Conservation (phyloP, 2,797 vertebrate genomes). For the Centroberyx gerrardi region DNA sequence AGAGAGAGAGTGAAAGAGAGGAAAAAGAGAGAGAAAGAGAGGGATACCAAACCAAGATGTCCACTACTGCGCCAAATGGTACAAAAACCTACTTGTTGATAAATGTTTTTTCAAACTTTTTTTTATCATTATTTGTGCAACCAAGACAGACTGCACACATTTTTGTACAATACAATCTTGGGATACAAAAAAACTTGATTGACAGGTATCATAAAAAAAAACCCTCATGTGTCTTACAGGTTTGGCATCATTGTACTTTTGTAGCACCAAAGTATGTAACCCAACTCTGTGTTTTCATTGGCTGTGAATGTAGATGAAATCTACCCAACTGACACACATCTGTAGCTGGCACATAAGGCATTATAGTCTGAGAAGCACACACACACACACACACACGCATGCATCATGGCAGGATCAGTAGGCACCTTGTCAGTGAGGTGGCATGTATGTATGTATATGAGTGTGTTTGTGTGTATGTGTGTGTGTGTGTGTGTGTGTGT, state of each 20-base stretch:
- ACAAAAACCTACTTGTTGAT: slow-evolving; percentile 14
- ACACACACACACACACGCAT: neutral
- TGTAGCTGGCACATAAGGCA: slow-evolving; percentile 25
- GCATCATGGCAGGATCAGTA: slow-evolving; percentile 53
- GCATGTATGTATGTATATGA: slow-evolving; percentile 43
- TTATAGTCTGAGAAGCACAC: neutral
- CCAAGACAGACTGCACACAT: too few species aligned
- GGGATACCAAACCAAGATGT: neutral
- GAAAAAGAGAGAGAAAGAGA: neutral
- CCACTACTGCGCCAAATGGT: neutral
- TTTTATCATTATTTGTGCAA: too few species aligned
- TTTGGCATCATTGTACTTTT: slow-evolving; percentile 9
- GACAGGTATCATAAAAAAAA: neutral
- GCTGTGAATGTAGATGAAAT: slow-evolving; percentile 41
- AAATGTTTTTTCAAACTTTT: too few species aligned
- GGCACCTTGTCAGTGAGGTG: slow-evolving; percentile 73
- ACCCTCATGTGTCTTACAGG: slow-evolving; percentile 19
- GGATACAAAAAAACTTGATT: too few species aligned
- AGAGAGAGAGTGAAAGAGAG: neutral
- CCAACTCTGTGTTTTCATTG: slow-evolving; percentile 52
- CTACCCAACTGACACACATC: slow-evolving; percentile 36
- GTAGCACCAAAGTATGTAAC: slow-evolving; percentile 3
- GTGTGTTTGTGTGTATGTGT: slow-evolving; percentile 38
- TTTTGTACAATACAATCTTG: too few species aligned
- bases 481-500: slow-evolving; percentile 4